phyloP scores from a whole-genome alignment of 2,113 vertebrate genomes.

The Zosterops pallidus region DNA sequence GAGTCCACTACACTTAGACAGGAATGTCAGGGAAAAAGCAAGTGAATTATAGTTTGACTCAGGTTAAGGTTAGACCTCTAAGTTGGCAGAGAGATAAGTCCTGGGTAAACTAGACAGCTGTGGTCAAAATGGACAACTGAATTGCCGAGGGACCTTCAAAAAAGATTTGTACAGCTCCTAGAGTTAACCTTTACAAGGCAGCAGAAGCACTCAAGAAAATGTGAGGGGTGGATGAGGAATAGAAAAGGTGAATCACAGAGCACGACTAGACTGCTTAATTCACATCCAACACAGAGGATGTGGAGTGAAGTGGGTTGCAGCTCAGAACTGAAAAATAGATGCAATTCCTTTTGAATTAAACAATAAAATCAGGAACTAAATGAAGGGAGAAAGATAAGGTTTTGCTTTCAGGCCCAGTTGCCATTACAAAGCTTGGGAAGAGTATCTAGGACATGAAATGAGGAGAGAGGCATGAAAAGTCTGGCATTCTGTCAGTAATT shows the following conservation, averaged over 20 bases:
- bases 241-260: neutral
- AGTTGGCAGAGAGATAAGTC: conserved; percentile 1
- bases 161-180: neutral
- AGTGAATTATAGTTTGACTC: conserved; percentile 30
- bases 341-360: neutral
- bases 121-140: neutral
- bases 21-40: neutral
- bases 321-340: neutral
- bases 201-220: neutral
- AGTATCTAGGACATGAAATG: neutral
- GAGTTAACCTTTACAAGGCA: neutral
- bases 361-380: neutral
- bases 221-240: neutral
- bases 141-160: neutral
- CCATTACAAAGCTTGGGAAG: neutral
- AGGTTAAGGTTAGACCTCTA: conserved; percentile 33
- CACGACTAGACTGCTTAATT: neutral
- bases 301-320: neutral
- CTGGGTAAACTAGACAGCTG: conserved; percentile 32
- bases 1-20: neutral
- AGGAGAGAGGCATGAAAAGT: neutral
- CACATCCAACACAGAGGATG: neutral
- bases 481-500: neutral
- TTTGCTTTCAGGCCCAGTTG: neutral
- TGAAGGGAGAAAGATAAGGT: neutral